Evolutionary conservation across 2,888 invertebrate genomes (phyloP).

Genomic region (Antheraea assamensis): DNA sequence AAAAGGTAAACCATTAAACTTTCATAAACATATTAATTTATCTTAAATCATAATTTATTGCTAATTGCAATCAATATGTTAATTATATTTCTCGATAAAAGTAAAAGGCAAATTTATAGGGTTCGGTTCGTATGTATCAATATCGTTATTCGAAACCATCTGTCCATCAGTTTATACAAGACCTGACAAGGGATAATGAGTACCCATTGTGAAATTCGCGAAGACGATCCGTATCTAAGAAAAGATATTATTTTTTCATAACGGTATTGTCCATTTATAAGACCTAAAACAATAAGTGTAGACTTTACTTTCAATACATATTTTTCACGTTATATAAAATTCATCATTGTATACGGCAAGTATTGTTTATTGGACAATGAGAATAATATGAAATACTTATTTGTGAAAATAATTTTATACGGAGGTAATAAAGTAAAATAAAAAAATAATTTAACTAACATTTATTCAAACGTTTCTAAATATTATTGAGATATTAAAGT

Average conservation of each 20-base stretch:
- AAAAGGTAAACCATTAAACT: too few species aligned
- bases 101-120: neutral
- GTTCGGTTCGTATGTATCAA: conserved; percentile 16
- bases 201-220: conserved; percentile 27
- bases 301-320: neutral
- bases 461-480: too few species aligned
- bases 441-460: too few species aligned
- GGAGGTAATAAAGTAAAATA: too few species aligned
- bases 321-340: neutral
- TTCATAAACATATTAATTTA: neutral
- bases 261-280: neutral
- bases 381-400: too few species aligned
- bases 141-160: conserved; percentile 45
- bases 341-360: too few species aligned
- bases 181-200: conserved; percentile 57
- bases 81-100: conserved; percentile 3
- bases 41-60: neutral
- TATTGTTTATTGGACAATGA: too few species aligned
- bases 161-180: conserved; percentile 44
- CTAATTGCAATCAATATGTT: neutral
- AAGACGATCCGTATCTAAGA: neutral
- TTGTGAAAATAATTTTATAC: too few species aligned
- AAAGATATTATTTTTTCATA: neutral
- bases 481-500: too few species aligned
- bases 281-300: neutral